These are phyloP conservation scores for Alentia gelatinosa DNA, from an alignment of 2,888 invertebrate species.

Conservation along the genomic window DNA sequence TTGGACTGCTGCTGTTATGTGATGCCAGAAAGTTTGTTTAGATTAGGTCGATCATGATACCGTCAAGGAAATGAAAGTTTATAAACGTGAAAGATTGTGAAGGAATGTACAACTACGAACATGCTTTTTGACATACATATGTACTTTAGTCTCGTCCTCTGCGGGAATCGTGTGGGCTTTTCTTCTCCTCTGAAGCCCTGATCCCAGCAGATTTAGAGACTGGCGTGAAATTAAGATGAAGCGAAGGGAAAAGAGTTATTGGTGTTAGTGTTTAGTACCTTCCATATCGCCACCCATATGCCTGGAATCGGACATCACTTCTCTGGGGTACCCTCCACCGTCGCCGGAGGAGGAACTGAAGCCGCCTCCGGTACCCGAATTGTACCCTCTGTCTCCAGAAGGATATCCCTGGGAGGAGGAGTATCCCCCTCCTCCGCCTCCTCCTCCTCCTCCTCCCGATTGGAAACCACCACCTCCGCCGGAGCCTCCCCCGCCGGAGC, in stretches of 20 bases:
- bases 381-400: background rate
- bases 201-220: background rate
- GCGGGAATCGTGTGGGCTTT: too few species aligned
- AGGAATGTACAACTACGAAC: background rate
- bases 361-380: background rate
- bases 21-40: background rate
- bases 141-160: background rate
- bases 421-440: slow-evolving; percentile 3
- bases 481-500: background rate
- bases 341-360: slow-evolving; percentile 26
- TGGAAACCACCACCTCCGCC: slow-evolving; percentile 8
- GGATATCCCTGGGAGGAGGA: background rate
- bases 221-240: background rate
- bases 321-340: background rate
- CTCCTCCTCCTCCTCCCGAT: slow-evolving; percentile 10
- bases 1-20: background rate
- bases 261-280: slow-evolving; percentile 27
- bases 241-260: background rate
- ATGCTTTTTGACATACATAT: background rate
- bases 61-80: background rate
- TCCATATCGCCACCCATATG: slow-evolving; percentile 40
- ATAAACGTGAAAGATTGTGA: background rate
- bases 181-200: background rate
- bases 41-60: background rate
- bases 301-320: background rate